A percentile compares a stretch with the other conserved stretches of the same genome.
Evolutionary conservation across 2,113 vertebrate species (phyloP).

Genomic region (Bubalus kerabau): DNA sequence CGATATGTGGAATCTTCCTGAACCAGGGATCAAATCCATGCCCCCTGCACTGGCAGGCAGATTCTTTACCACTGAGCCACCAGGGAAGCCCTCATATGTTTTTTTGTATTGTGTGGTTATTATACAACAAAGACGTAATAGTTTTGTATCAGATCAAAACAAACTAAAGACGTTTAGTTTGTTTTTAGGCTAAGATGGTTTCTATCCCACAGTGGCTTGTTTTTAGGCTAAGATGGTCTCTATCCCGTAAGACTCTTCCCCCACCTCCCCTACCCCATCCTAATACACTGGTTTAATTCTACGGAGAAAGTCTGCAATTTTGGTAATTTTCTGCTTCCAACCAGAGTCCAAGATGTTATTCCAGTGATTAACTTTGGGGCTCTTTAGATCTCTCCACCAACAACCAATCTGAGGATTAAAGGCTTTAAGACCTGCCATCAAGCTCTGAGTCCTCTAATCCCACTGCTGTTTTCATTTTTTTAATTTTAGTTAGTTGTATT

Average conservation of each 20-base stretch:
- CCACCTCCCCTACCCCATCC: background rate
- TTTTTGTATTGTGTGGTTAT: background rate
- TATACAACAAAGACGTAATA: background rate
- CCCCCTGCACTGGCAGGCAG: background rate
- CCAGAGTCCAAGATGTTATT: background rate
- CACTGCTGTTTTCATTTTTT: background rate
- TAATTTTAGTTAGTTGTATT: background rate
- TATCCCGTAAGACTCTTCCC: rapidly evolving
- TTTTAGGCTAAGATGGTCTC: background rate
- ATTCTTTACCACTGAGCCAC: background rate
- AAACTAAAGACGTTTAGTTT: background rate
- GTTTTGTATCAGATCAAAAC: background rate
- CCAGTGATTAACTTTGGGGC: background rate
- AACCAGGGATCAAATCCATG: background rate
- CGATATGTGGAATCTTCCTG: background rate
- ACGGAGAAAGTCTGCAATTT: background rate
- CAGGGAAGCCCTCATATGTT: background rate
- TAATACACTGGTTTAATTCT: background rate
- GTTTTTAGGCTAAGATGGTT: background rate
- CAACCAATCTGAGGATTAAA: background rate
- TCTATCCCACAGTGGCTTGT: background rate
- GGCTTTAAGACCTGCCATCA: background rate
- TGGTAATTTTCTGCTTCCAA: background rate
- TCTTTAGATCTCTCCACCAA: background rate
- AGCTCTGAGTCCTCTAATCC: background rate